Evolutionary conservation across 2,113 vertebrate species (phyloP).

Genomic region (Corythaeola cristata): DNA sequence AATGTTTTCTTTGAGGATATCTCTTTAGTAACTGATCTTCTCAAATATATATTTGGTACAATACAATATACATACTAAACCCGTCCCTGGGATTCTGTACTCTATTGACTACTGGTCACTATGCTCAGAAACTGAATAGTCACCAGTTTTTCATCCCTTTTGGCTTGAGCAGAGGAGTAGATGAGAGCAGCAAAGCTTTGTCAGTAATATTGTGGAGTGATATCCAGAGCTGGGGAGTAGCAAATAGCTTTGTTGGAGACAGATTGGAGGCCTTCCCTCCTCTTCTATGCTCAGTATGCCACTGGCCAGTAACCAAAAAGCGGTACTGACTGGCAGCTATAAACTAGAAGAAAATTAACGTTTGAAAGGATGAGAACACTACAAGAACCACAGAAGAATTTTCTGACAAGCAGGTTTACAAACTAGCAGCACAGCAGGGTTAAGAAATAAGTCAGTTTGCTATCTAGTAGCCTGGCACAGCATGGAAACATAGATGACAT

Average conservation of each 20-base stretch:
- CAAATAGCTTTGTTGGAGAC: not conserved
- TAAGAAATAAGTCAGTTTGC: not conserved
- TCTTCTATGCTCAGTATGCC: not conserved
- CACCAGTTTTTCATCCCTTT: not conserved
- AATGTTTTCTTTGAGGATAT: not conserved
- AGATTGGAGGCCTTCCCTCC: not conserved
- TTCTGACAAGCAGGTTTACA: not conserved
- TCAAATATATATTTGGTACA: not conserved
- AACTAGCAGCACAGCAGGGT: not conserved
- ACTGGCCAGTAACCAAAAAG: not conserved
- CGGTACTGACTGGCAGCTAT: not conserved
- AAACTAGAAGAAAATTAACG: not conserved
- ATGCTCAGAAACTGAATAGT: not conserved
- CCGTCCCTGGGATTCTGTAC: not conserved
- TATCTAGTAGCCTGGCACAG: not conserved
- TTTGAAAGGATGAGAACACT: not conserved
- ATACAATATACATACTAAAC: not conserved
- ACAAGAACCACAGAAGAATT: not conserved
- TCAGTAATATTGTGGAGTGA: rapidly evolving
- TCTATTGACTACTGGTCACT: not conserved
- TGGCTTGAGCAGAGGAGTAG: not conserved
- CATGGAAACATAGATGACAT: not conserved
- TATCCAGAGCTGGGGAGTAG: not conserved
- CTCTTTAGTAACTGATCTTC: not conserved
- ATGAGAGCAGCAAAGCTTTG: not conserved